phyloP scores from a whole-genome alignment of 1,140 invertebrate species.

The Pseudobourletiella spinata region DNA sequence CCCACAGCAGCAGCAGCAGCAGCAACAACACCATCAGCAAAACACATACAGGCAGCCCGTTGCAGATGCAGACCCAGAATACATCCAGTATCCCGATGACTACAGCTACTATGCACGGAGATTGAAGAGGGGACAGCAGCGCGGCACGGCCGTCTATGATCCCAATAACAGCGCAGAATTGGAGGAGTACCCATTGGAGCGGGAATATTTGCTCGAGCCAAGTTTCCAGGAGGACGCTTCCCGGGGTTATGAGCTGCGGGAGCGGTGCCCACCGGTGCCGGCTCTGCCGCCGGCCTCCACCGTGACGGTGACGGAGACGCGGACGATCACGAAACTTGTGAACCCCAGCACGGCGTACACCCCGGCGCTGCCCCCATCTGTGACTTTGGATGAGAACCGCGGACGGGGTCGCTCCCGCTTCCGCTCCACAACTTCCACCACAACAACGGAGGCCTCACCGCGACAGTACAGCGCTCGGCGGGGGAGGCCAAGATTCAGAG shows the following conservation, averaged over 20 bases:
- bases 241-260: neutral
- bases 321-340: slow-evolving; percentile 22
- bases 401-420: no score
- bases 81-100: slow-evolving; percentile 20
- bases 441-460: no score
- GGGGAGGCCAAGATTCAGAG: no score
- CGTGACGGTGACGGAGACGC: slow-evolving; percentile 12
- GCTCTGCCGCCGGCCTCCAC: neutral
- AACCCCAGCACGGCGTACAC: no score
- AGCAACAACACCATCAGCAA: neutral
- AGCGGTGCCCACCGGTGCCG: slow-evolving; percentile 14
- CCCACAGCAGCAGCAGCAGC: neutral
- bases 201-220: slow-evolving; percentile 27
- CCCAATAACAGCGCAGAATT: neutral
- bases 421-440: no score
- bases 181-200: neutral
- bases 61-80: slow-evolving; percentile 9
- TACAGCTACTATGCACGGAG: slow-evolving; percentile 25
- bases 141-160: neutral
- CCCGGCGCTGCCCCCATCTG: no score
- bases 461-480: no score
- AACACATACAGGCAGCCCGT: neutral
- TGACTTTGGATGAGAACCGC: no score
- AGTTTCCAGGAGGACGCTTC: slow-evolving; percentile 11
- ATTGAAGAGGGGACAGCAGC: slow-evolving; percentile 24